Conservation (phyloP, 2,797 vertebrate species). For the Erpetoichthys calabaricus region DNA sequence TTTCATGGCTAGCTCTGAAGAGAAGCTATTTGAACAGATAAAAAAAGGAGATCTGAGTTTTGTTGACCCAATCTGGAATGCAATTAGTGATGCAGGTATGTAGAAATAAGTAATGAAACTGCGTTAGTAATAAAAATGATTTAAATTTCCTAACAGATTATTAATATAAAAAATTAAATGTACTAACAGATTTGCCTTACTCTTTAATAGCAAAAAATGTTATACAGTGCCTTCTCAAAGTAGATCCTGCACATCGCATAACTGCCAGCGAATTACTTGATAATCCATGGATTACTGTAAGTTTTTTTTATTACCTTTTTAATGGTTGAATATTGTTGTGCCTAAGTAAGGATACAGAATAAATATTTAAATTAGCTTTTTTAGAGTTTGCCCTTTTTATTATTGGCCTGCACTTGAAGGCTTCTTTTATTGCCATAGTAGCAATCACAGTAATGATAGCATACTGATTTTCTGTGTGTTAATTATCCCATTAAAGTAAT, state of each 20-base stretch:
- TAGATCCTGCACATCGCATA: slow-evolving; percentile 60
- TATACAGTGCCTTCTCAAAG: slow-evolving; percentile 53
- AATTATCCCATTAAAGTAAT: too few species aligned
- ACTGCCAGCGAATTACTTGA: slow-evolving; percentile 58
- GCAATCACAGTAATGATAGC: neutral
- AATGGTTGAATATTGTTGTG: neutral
- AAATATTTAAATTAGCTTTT: neutral
- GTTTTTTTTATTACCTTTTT: slow-evolving; percentile 15
- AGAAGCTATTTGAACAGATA: slow-evolving; percentile 57
- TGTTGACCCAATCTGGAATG: slow-evolving; percentile 42
- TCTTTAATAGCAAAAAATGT: slow-evolving; percentile 51
- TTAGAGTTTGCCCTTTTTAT: too few species aligned
- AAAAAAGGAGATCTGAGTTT: slow-evolving; percentile 51
- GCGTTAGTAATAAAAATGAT: too few species aligned
- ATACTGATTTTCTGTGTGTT: neutral
- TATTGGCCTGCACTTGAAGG: too few species aligned
- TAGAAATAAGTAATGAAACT: slow-evolving; percentile 16
- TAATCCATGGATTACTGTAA: slow-evolving; percentile 60
- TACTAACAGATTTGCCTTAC: slow-evolving; percentile 4
- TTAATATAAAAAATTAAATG: too few species aligned
- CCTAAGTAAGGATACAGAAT: neutral
- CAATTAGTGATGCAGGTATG: slow-evolving; percentile 52
- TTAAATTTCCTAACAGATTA: too few species aligned
- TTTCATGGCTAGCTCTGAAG: slow-evolving; percentile 54
- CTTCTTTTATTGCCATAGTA: neutral